phyloP scores from a whole-genome alignment of 2,113 vertebrate genomes.

The Etheostoma cragini region DNA sequence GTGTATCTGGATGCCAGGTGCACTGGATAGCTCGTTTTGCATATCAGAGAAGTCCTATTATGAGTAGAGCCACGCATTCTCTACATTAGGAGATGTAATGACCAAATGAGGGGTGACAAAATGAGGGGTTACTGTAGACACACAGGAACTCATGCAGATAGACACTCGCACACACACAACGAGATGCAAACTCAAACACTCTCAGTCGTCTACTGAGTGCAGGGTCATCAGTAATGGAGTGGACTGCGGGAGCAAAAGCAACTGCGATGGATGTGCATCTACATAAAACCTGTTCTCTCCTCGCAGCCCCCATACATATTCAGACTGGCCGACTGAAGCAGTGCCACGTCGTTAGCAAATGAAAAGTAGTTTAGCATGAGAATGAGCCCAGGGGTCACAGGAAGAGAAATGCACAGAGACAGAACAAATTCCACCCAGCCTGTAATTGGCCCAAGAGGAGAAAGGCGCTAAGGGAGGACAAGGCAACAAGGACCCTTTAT shows the following conservation, averaged over 20 bases:
- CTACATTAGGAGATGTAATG: constrained; percentile 70
- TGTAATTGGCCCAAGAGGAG: constrained; percentile 53
- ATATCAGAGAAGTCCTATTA: constrained; percentile 80
- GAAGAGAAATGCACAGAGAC: constrained; percentile 41
- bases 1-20: constrained; percentile 76
- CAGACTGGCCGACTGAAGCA: constrained; percentile 73
- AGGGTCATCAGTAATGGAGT: constrained; percentile 67
- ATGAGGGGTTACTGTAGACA: constrained; percentile 59
- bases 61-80: constrained; percentile 65
- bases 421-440: constrained; percentile 63
- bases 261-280: constrained; percentile 64
- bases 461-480: constrained; percentile 26
- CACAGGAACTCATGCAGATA: constrained; percentile 8
- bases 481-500: constrained; percentile 41
- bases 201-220: constrained; percentile 26
- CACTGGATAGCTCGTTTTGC: constrained; percentile 73
- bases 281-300: constrained; percentile 72
- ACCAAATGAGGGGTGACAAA: constrained; percentile 69
- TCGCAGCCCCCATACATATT: constrained; percentile 70
- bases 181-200: constrained; percentile 30
- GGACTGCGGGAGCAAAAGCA: constrained; percentile 45
- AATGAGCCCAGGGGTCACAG: constrained; percentile 74
- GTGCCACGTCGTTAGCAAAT: constrained; percentile 81
- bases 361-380: constrained; percentile 83
- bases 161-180: constrained; percentile 10